phyloP scores from a whole-genome alignment of 2,113 vertebrate genomes.

The Sapajus apella region DNA sequence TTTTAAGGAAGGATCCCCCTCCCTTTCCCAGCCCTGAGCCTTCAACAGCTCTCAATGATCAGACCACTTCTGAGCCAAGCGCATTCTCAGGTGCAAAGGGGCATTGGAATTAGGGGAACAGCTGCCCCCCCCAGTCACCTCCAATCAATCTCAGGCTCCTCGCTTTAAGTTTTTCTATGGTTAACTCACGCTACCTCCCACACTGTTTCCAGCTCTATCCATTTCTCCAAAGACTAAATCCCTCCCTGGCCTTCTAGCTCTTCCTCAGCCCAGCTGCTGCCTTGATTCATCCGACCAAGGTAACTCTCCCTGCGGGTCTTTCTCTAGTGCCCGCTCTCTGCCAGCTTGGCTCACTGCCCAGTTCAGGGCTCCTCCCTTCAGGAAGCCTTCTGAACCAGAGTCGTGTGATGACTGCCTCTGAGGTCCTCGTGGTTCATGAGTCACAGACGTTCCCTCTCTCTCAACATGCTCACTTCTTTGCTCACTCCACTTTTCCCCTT shows the following conservation, averaged over 20 bases:
- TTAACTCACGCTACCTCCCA: background rate
- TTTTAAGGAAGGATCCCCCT: background rate
- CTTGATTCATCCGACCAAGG: background rate
- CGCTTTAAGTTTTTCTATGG: background rate
- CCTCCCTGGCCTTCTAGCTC: background rate
- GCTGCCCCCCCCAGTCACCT: background rate
- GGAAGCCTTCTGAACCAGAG: background rate
- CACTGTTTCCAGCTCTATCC: background rate
- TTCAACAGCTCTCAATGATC: background rate
- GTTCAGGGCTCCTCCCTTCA: background rate
- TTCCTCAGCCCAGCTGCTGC: background rate
- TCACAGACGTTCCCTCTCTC: background rate
- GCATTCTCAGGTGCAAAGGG: background rate
- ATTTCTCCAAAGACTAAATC: background rate
- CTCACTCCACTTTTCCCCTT: background rate
- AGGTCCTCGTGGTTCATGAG: fast-evolving
- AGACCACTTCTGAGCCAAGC: background rate
- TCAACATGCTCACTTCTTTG: background rate
- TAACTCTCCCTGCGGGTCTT: background rate
- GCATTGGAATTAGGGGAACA: background rate
- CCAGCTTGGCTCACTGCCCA: background rate
- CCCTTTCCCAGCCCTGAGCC: background rate
- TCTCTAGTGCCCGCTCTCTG: background rate
- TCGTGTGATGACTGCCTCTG: background rate
- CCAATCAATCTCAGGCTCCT: background rate